A percentile compares a stretch with the other conserved stretches of the same genome.
Evolutionary conservation across 2,797 vertebrate species (phyloP).

Genomic region (Epinephelus coioides): DNA sequence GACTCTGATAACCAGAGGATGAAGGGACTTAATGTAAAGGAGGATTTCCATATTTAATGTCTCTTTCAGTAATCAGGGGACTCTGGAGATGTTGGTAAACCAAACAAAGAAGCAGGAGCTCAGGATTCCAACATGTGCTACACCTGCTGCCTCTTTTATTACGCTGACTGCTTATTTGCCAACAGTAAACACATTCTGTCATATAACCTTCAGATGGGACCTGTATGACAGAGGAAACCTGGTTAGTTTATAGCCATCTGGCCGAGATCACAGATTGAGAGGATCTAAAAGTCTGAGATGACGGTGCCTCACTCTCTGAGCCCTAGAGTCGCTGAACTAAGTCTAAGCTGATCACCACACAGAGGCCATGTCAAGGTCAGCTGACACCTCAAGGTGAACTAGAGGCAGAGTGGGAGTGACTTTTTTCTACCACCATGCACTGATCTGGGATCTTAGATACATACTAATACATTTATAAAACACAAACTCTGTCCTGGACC

Average conservation of each 20-base stretch:
- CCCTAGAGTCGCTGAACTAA: constrained; percentile 44
- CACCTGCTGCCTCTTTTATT: neutral
- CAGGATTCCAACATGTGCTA: neutral
- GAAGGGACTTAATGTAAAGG: neutral
- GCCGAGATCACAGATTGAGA: constrained; percentile 45
- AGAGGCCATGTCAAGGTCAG: constrained; percentile 45
- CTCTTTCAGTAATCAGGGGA: neutral
- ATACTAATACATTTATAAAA: too few relatives aligned
- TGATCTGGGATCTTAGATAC: neutral
- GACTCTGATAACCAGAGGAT: neutral
- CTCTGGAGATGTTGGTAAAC: neutral
- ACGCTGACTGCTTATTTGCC: neutral
- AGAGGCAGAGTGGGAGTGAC: fast-evolving
- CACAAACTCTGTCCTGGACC: too few relatives aligned
- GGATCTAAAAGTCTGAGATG: constrained; percentile 35
- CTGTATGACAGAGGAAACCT: neutral
- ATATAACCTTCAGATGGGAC: neutral
- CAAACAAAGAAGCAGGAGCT: constrained; percentile 11
- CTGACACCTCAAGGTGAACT: constrained; percentile 26
- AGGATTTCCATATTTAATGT: neutral
- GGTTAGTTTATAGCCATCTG: constrained; percentile 41
- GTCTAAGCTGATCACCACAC: constrained; percentile 63
- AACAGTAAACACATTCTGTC: neutral
- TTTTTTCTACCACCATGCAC: neutral
- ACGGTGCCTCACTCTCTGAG: constrained; percentile 33